Evolutionary conservation across 2,888 invertebrate species (phyloP).

Genomic region (Hoplodrina ambigua): DNA sequence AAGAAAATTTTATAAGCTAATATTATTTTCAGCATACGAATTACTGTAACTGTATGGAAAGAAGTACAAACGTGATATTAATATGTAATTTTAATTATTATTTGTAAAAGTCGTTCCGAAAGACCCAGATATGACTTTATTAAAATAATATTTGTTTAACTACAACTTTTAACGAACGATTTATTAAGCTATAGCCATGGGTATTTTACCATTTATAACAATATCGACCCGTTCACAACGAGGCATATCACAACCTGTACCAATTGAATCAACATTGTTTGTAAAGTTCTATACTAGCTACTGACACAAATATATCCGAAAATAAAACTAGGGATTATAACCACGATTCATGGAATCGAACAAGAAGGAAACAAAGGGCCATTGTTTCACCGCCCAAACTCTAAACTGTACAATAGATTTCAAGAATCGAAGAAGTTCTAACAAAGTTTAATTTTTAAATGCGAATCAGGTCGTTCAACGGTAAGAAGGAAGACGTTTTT

Average conservation of each 20-base stretch:
- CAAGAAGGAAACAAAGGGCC: constrained; percentile 87
- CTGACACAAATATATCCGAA: constrained; percentile 89
- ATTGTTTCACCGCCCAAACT: constrained; percentile 84
- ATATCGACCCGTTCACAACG: constrained; percentile 90
- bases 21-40: constrained; percentile 80
- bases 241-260: constrained; percentile 90
- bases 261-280: constrained; percentile 91
- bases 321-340: constrained; percentile 89
- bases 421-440: constrained; percentile 86
- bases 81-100: constrained; percentile 83
- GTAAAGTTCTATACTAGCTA: constrained; percentile 90
- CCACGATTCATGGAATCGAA: constrained; percentile 90
- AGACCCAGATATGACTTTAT: constrained; percentile 86
- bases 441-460: constrained; percentile 87
- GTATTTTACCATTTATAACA: constrained; percentile 90
- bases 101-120: constrained; percentile 88
- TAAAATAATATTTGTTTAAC: constrained; percentile 88
- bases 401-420: constrained; percentile 89
- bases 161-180: constrained; percentile 89
- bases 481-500: constrained; percentile 90
- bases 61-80: constrained; percentile 85
- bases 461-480: constrained; percentile 88
- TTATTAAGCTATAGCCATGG: constrained; percentile 90
- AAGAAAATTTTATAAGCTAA: constrained; percentile 79
- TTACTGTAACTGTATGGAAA: constrained; percentile 81